phyloP scores from a whole-genome alignment of 2,888 invertebrate genomes.

The Meteorus colon region DNA sequence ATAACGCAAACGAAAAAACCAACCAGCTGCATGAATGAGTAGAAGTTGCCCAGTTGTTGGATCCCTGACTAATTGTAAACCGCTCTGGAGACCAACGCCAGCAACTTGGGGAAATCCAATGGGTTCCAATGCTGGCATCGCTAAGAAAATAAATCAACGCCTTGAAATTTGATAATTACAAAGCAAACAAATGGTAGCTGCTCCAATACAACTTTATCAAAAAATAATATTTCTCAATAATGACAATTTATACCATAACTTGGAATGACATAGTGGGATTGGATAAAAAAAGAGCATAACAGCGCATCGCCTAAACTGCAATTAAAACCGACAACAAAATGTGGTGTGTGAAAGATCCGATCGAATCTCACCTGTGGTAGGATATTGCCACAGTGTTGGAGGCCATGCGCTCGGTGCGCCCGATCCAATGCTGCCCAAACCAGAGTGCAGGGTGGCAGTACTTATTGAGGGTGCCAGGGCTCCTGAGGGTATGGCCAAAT shows the following conservation, averaged over 20 bases:
- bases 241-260: too few species aligned
- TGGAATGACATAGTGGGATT: neutral
- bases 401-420: constrained; percentile 71
- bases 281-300: constrained; percentile 7
- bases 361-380: constrained; percentile 68
- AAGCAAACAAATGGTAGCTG: too few species aligned
- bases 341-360: neutral
- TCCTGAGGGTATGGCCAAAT: constrained; percentile 74
- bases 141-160: constrained; percentile 55
- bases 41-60: constrained; percentile 88
- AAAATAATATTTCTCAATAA: too few species aligned
- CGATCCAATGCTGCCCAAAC: constrained; percentile 60
- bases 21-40: constrained; percentile 83
- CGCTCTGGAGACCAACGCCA: constrained; percentile 66
- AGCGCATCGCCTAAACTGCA: neutral
- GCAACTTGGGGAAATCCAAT: constrained; percentile 79
- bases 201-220: too few species aligned
- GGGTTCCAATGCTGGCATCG: constrained; percentile 80
- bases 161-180: neutral
- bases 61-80: constrained; percentile 86
- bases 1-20: constrained; percentile 44
- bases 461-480: constrained; percentile 68
- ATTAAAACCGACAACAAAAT: constrained; percentile 2
- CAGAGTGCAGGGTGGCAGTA: constrained; percentile 73
- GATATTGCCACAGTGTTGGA: constrained; percentile 88